Evolutionary conservation across 1,140 invertebrate genomes (phyloP), one percentile per base, ranked within the genome.

Genomic region (Neuroterus valhalla): DNA sequence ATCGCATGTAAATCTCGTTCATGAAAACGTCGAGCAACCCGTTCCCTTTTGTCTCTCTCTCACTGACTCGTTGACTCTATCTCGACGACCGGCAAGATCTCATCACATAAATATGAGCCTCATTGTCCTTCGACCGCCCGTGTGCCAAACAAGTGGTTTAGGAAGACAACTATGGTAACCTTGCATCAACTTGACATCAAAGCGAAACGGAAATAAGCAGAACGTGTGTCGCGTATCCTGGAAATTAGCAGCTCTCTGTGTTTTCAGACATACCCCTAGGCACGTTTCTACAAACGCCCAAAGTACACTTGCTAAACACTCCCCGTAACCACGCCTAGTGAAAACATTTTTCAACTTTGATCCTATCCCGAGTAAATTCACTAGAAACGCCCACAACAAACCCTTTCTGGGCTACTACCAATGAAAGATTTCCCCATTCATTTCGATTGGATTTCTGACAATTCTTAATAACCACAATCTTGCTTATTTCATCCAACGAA

Each of bases 21-120:
- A 38, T 38, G 55, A 62, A 62, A 77, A 77, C 68, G 66, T 55
- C 46, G 42, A 66, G 31, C 62, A 38, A 62, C 21, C 67, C 68
- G 38, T 21, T 31, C 43, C 12, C 12, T 26, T 15, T 15, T 68
- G 44, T 68, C 66, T 55, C 48, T 74, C 44, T 72, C 31, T 42
- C 21, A 45, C 43, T 66, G 43, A n/a, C 44, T 45, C 5, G 10
- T 15, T 68, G 2, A 26, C 44, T 69, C 42, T 69, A 12, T 69
- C 19, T 69, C 42, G 55, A 38, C 55, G 55, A 31, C 23, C 23
- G 23, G 31, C 55, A 23, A 62, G 55, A 62, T 38, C 26, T 62
- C 55, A 62, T 62, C 55, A 38, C 55, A 62, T 62, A 62, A 62
- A 62, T 62, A 62, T 62, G 55, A 62, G 26, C 23, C 55, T 62